Evolutionary conservation across 2,113 vertebrate genomes (phyloP), one percentile per base, ranked within the genome.

Genomic region (Sinocyclocheilus anshuiensis): DNA sequence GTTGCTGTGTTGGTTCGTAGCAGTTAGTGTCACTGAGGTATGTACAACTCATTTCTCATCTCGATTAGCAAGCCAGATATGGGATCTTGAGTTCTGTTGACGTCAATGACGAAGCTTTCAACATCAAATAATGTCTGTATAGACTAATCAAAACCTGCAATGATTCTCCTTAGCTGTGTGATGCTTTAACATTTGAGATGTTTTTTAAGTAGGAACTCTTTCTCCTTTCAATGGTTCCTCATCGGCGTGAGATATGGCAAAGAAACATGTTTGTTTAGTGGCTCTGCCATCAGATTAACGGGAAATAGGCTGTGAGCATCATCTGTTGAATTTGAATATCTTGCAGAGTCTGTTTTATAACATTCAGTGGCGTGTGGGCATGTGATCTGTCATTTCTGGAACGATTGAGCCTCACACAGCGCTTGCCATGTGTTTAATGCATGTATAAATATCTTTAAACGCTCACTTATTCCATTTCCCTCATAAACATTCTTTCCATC

Each of bases 11-110:
- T 80, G 53, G 26, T 80, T 18, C 6, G 26, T 63, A n/a, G 76
- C 84, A 10, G 65, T 59, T 79, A 11, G 6, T n/a, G 50, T 72
- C 55, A 8, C 86, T 78, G 57, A 86, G 86, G 87, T 88, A 87
- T 67, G 69, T 84, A 45, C 48, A 80, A 59, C n/a, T 24, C 26
- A 65, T 85, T 55, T 80, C 15, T 63, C 22, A 53, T 76, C 20
- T 29, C 1, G 24, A 48, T 67, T 50, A 36, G 59, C 59, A 26
- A 24, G 65, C 24, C 24, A 83, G 72, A 83, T 36, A 83, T 53
- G 48, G 61, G 10, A 0, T 59, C 36, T n/a, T 48, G 22, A 48
- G 36, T 33, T 63, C 16, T 18, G 6, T 2, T 6, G 6, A 71
- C 11, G 0, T 83, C 65, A 53, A 12, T 4, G 24, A 33, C 29